Evolutionary conservation across 2,888 invertebrate genomes (phyloP).

Genomic region (Drosophila lacicola): DNA sequence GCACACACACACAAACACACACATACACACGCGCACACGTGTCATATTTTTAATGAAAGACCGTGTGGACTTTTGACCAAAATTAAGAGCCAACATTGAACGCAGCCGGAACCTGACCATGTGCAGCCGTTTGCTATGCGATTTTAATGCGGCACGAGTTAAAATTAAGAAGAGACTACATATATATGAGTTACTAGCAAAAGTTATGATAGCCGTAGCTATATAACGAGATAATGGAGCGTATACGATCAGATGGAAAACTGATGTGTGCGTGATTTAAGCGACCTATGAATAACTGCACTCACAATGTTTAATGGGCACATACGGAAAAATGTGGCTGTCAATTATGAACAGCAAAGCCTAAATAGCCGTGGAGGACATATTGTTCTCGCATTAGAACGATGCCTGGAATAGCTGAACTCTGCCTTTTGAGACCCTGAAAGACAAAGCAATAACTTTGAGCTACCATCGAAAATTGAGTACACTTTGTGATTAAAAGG

Average conservation of each 20-base stretch:
- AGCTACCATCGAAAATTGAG: too few species aligned
- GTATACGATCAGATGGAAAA: conserved; percentile 1
- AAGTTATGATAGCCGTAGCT: conserved; percentile 26
- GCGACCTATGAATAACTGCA: background rate
- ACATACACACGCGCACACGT: conserved; percentile 20
- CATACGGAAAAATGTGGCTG: background rate
- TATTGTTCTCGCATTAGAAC: background rate
- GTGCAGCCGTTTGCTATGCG: conserved; percentile 11
- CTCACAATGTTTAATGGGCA: background rate
- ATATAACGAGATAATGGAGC: conserved; percentile 3
- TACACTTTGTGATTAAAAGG: too few species aligned
- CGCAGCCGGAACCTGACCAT: conserved; percentile 13
- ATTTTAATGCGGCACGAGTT: conserved; percentile 39
- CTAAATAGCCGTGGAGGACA: background rate
- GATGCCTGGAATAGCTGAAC: too few species aligned
- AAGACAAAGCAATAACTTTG: too few species aligned
- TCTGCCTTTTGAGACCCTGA: too few species aligned
- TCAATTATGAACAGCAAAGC: background rate
- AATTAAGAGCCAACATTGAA: conserved; percentile 35
- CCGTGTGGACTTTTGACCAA: conserved; percentile 31
- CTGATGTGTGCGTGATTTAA: conserved; percentile 12
- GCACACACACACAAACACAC: conserved; percentile 17
- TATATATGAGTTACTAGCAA: conserved; percentile 26
- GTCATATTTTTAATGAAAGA: conserved; percentile 63
- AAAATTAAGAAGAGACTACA: conserved; percentile 15